phyloP scores from a whole-genome alignment of 2,797 vertebrate genomes.

The Eospalax fontanierii region DNA sequence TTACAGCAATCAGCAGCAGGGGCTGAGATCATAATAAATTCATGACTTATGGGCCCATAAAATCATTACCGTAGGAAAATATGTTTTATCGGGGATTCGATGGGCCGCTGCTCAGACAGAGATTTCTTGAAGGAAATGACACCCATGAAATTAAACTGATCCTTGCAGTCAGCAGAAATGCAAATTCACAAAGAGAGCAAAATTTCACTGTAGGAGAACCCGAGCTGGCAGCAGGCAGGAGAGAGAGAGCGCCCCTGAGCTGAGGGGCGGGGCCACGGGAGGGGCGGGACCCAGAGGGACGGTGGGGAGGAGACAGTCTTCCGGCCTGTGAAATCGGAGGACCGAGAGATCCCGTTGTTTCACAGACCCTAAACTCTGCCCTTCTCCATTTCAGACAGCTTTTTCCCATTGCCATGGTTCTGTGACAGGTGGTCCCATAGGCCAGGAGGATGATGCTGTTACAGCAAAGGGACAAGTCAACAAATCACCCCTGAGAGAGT shows the following conservation, averaged over 20 bases:
- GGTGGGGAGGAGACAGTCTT: accelerated
- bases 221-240: not conserved
- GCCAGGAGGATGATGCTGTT: not conserved
- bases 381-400: not conserved
- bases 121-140: constrained; percentile 93
- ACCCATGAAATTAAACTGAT: constrained; percentile 93
- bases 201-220: not conserved
- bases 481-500: constrained; percentile 26
- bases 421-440: not conserved
- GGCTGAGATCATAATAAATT: constrained; percentile 93
- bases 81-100: constrained; percentile 92
- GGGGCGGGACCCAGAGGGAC: not conserved
- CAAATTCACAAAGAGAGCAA: constrained; percentile 88
- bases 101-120: constrained; percentile 91
- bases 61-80: constrained; percentile 93
- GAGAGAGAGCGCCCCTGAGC: not conserved
- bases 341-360: too few species aligned
- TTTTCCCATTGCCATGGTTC: not conserved
- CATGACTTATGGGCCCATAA: constrained; percentile 93
- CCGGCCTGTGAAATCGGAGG: too few species aligned
- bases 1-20: constrained; percentile 93
- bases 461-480: constrained; percentile 27
- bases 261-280: not conserved
- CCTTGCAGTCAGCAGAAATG: constrained; percentile 92
- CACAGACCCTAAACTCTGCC: not conserved